Percentiles rank a stretch among this genome's conserved stretches.
Conservation (phyloP, 1,140 invertebrate species). For the Temnothorax longispinosus region DNA sequence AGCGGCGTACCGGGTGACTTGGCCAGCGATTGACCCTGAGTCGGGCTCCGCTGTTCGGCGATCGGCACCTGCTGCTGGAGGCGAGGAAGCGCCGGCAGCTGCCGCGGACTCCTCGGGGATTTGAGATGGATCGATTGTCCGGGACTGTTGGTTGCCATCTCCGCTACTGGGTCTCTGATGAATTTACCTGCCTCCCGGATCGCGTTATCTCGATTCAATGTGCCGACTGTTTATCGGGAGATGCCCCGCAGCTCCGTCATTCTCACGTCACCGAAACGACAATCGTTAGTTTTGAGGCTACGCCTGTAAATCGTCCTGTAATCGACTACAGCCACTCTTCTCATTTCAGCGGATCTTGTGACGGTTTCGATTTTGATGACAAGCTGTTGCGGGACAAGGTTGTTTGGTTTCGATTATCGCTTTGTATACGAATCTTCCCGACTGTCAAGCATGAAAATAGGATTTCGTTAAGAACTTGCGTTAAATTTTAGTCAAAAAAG, state of each 20-base stretch:
- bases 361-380: background rate
- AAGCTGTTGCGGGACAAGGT: background rate
- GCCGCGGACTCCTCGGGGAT: constrained; percentile 68
- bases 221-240: constrained; percentile 1
- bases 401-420: background rate
- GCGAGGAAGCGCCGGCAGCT: constrained; percentile 62
- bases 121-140: constrained; percentile 67
- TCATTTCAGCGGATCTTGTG: constrained; percentile 19
- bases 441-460: background rate
- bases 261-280: background rate
- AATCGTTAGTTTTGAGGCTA: background rate
- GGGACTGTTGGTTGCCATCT: constrained; percentile 72
- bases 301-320: constrained; percentile 3
- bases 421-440: background rate
- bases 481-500: background rate
- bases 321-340: background rate
- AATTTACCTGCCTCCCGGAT: background rate
- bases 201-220: constrained; percentile 20
- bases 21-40: constrained; percentile 41
- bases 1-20: constrained; percentile 77
- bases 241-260: background rate
- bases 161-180: background rate
- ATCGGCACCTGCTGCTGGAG: constrained; percentile 53
- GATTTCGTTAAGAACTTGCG: background rate
- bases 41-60: constrained; percentile 68